Conservation (phyloP, 2,113 vertebrate species). For the Prunella himalayana region DNA sequence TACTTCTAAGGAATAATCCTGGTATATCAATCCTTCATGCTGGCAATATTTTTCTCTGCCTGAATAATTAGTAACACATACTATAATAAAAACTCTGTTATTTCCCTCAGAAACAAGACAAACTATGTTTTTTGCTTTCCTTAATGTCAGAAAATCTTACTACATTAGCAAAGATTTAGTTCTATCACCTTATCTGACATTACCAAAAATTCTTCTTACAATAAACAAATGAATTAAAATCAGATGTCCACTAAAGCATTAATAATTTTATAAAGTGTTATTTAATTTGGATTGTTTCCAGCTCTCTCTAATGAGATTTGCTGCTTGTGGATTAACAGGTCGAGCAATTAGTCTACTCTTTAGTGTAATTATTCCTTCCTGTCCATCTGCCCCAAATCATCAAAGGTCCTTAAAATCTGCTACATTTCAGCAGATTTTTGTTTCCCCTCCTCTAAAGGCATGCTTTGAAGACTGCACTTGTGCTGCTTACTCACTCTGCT, state of each 20-base stretch:
- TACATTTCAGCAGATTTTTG: background rate
- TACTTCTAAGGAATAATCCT: background rate
- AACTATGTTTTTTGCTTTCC: background rate
- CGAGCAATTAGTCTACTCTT: background rate
- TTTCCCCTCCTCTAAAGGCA: background rate
- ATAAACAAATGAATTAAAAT: background rate
- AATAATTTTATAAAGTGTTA: background rate
- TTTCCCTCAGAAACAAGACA: background rate
- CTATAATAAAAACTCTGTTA: background rate
- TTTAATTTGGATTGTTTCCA: conserved; percentile 8
- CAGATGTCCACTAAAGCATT: background rate
- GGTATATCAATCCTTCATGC: background rate
- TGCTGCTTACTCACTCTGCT: background rate
- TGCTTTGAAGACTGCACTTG: background rate
- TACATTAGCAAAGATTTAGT: background rate
- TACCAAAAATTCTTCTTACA: background rate
- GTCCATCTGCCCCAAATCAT: background rate
- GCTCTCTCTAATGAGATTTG: background rate
- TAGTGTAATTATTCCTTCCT: background rate
- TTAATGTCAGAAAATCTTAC: background rate
- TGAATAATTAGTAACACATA: background rate
- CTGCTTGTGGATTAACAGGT: background rate
- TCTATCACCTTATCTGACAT: background rate
- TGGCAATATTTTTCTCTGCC: background rate
- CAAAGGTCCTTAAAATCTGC: background rate